Conservation (phyloP, 2,888 invertebrate genomes). For the Caenorhabditis sinica region DNA sequence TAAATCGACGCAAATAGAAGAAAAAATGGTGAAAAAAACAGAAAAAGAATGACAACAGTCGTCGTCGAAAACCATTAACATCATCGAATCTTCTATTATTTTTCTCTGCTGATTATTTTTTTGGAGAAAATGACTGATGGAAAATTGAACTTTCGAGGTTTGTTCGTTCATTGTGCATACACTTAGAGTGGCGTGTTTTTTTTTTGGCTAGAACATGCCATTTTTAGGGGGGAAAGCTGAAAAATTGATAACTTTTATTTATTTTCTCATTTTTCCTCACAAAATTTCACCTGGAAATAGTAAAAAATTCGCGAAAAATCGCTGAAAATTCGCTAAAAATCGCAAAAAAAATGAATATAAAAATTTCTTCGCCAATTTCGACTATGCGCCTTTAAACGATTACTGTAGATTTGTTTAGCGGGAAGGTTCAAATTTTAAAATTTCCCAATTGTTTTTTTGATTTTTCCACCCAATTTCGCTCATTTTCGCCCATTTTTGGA, state of each 20-base stretch:
- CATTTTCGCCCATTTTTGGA: conserved; percentile 1
- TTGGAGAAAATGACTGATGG: background rate
- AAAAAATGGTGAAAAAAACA: background rate
- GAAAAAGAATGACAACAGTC: conserved; percentile 16
- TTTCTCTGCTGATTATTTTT: background rate
- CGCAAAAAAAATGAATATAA: background rate
- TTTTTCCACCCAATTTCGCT: background rate
- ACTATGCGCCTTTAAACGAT: conserved; percentile 19
- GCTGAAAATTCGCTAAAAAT: background rate
- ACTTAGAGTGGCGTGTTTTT: background rate
- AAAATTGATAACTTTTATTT: no score
- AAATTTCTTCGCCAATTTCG: background rate
- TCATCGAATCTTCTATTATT: background rate
- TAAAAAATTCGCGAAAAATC: background rate
- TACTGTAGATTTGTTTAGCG: conserved; percentile 18
- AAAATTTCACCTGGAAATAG: background rate
- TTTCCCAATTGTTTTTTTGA: background rate
- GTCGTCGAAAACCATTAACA: background rate
- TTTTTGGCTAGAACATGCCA: background rate
- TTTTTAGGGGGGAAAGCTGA: no score
- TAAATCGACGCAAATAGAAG: background rate
- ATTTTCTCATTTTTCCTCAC: background rate
- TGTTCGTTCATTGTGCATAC: background rate
- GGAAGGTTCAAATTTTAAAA: background rate
- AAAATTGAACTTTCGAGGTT: conserved; percentile 1